Percentiles rank a stretch among this genome's conserved stretches.
phyloP scores from a whole-genome alignment of 2,113 vertebrate genomes.

The Piliocolobus tephrosceles region DNA sequence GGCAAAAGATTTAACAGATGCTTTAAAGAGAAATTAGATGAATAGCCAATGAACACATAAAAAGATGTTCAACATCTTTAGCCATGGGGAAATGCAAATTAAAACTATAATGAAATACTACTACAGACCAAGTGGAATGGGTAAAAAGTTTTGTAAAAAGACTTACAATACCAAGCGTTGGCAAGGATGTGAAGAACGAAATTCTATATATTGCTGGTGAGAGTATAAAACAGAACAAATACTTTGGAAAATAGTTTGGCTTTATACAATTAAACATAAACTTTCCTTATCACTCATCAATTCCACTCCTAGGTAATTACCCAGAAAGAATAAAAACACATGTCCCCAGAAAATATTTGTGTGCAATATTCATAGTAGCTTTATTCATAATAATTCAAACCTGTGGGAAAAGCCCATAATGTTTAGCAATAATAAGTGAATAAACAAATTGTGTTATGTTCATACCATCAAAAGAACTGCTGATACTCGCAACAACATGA shows the following conservation, averaged over 20 bases:
- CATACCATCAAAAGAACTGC: background rate
- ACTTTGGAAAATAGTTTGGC: background rate
- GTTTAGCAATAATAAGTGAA: background rate
- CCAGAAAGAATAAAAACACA: background rate
- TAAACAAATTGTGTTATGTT: background rate
- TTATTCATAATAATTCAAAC: background rate
- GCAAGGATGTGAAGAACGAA: background rate
- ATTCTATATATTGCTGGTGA: background rate
- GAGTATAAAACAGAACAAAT: background rate
- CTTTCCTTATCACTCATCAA: background rate
- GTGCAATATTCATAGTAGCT: background rate
- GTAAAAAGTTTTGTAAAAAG: background rate
- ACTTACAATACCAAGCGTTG: background rate
- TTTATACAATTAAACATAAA: slow-evolving; percentile 14
- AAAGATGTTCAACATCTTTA: background rate
- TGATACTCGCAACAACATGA: background rate
- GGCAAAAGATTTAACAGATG: background rate
- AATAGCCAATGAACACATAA: background rate
- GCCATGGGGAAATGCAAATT: background rate
- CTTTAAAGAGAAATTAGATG: background rate
- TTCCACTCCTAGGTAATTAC: background rate
- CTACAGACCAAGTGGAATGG: background rate
- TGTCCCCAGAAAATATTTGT: background rate
- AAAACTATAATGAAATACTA: background rate
- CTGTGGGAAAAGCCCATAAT: background rate